A percentile compares a stretch with the other conserved stretches of the same genome.
phyloP scores from a whole-genome alignment of 2,113 vertebrate genomes.

The Pedionomus torquatus region DNA sequence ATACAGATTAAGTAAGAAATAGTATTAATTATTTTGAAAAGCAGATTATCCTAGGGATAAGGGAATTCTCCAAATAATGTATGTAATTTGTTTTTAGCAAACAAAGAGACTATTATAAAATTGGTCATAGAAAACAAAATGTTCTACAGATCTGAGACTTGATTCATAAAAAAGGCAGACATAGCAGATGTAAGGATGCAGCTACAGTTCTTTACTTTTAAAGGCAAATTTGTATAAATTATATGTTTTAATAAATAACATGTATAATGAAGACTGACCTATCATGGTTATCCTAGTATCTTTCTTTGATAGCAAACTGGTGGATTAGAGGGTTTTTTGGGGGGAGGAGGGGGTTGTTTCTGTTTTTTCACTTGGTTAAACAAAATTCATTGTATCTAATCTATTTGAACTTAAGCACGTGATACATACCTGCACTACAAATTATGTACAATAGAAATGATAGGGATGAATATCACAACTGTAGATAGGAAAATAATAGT shows the following conservation, averaged over 20 bases:
- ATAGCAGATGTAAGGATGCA: not conserved
- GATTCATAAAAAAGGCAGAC: not conserved
- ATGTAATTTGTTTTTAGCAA: not conserved
- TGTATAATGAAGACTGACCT: not conserved
- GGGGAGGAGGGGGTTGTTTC: rapidly evolving
- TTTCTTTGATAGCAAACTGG: not conserved
- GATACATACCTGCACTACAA: not conserved
- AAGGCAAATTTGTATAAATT: not conserved
- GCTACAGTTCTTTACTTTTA: not conserved
- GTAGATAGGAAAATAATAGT: not conserved
- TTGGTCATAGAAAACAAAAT: not conserved
- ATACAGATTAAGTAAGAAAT: not conserved
- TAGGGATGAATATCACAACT: not conserved
- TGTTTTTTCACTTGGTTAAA: not conserved
- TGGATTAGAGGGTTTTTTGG: not conserved
- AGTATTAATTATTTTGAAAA: not conserved
- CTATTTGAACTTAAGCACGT: not conserved
- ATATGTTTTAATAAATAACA: not conserved
- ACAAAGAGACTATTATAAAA: not conserved
- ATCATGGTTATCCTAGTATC: not conserved
- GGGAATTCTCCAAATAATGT: not conserved
- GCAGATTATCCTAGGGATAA: not conserved
- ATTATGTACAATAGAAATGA: not conserved
- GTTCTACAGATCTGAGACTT: not conserved
- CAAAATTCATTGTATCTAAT: not conserved